A percentile compares a stretch with the other conserved stretches of the same genome.
Conservation (phyloP, 2,113 vertebrate genomes). For the Oophaga pumilio region DNA sequence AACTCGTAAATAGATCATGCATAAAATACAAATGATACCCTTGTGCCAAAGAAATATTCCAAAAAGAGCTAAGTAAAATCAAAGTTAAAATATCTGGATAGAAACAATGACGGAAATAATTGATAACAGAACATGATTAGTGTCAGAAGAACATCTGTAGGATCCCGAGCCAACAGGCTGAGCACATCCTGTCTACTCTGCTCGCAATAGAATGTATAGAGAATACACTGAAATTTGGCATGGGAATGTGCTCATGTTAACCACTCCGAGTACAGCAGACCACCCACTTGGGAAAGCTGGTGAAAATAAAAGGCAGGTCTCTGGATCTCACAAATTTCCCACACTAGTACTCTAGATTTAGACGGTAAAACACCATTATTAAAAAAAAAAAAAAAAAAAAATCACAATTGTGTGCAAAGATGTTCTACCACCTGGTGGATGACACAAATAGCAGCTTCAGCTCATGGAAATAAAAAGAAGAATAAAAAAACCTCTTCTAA, state of each 20-base stretch:
- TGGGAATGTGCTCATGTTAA: slow-evolving; percentile 34
- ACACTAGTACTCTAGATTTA: background rate
- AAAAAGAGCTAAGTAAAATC: background rate
- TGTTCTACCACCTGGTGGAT: background rate
- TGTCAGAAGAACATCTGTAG: slow-evolving; percentile 14
- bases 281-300: slow-evolving; percentile 49
- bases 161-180: background rate
- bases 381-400: background rate
- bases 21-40: background rate
- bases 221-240: slow-evolving; percentile 3
- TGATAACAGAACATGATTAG: background rate
- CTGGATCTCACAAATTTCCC: slow-evolving; percentile 2
- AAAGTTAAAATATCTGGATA: background rate
- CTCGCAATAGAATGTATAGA: slow-evolving; percentile 12
- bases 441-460: background rate
- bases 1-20: background rate
- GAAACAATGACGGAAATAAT: background rate
- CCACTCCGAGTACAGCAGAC: slow-evolving; percentile 33
- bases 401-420: background rate
- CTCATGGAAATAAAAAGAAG: background rate
- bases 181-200: background rate
- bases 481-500: background rate
- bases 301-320: slow-evolving; percentile 9
- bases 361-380: background rate
- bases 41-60: background rate